Evolutionary conservation across 2,888 invertebrate genomes (phyloP).

Genomic region (Camptogramma bilineatum): DNA sequence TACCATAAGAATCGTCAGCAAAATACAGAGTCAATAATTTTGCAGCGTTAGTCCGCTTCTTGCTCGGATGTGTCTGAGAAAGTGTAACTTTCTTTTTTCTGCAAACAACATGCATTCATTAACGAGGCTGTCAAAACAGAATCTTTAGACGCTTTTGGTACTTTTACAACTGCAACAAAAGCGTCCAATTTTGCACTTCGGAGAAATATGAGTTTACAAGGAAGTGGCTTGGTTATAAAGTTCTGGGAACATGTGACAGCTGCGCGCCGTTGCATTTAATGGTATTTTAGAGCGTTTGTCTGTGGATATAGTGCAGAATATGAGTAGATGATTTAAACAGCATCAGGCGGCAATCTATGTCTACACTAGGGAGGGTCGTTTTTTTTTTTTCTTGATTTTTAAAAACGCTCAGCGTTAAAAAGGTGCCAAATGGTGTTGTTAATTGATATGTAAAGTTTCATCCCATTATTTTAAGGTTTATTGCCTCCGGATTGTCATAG

Average conservation of each 20-base stretch:
- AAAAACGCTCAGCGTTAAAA: too few relatives aligned
- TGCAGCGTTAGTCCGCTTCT: slow-evolving; percentile 49
- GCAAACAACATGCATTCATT: slow-evolving; percentile 61
- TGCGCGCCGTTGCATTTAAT: slow-evolving; percentile 34
- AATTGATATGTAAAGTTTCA: too few relatives aligned
- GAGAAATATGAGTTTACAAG: slow-evolving; percentile 37
- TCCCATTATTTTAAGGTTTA: too few relatives aligned
- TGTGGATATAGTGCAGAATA: slow-evolving; percentile 31
- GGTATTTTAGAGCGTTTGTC: slow-evolving; percentile 28
- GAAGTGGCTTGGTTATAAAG: slow-evolving; percentile 39
- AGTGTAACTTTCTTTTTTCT: slow-evolving; percentile 69
- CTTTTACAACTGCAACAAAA: slow-evolving; percentile 40
- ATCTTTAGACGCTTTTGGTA: slow-evolving; percentile 40
- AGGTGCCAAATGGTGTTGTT: too few relatives aligned
- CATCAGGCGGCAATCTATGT: background rate
- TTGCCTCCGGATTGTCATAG: too few relatives aligned
- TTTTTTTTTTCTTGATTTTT: too few relatives aligned
- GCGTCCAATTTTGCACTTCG: slow-evolving; percentile 35
- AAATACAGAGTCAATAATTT: too few relatives aligned
- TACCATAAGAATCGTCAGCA: slow-evolving; percentile 25
- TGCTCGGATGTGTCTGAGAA: slow-evolving; percentile 60
- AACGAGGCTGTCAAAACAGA: slow-evolving; percentile 49
- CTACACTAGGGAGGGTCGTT: too few relatives aligned
- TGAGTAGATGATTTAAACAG: slow-evolving; percentile 17
- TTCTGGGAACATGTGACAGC: slow-evolving; percentile 42